Evolutionary conservation across 2,888 invertebrate genomes (phyloP), one percentile per base, ranked within the genome.

Genomic region (Volucella inanis): DNA sequence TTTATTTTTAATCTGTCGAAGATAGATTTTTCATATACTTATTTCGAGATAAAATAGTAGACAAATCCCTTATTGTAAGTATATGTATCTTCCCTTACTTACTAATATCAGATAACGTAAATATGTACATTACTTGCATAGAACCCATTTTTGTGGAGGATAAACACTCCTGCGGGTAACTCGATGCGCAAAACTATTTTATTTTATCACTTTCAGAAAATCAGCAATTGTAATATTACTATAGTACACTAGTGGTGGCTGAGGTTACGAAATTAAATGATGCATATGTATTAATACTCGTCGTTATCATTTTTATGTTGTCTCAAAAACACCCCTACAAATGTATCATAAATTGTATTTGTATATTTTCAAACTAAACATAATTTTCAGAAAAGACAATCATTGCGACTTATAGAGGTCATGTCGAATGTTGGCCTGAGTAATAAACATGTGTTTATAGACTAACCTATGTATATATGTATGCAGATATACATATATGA

Each of bases 81-180:
- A 41, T 72, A 68, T 74, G 68, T 74, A 45, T 18, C 54, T 14
- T 22, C 74, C 45, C 54, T 70, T 81, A 61, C 75, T 81, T 81
- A 55, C 80, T 68, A 75, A 75, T 75, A 81, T 81, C 80, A 81
- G 80, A 81, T 81, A 75, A 81, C 71, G 41, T 59, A 71, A 78
- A 71, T 65, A 59, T 39, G 39, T 76, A 6, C 31, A 31, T 31
- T 31, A 31, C 31, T 31, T 31, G 31, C 31, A 31, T 6, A 31
- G 31, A 31, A 31, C 31, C 49, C 22, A 39, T 39, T 10, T 62
- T 10, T 15, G 41, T 47, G 8, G 8, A 14, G 41, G 12, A 18
- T 31, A 3, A 54, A 59, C 22, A 49, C 45, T 43, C 79, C 72
- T 72, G 54, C 45, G 43, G 15, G 49, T 39, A 47, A 10, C 50